phyloP scores from a whole-genome alignment of 2,888 invertebrate species.

The Axea sp. region DNA sequence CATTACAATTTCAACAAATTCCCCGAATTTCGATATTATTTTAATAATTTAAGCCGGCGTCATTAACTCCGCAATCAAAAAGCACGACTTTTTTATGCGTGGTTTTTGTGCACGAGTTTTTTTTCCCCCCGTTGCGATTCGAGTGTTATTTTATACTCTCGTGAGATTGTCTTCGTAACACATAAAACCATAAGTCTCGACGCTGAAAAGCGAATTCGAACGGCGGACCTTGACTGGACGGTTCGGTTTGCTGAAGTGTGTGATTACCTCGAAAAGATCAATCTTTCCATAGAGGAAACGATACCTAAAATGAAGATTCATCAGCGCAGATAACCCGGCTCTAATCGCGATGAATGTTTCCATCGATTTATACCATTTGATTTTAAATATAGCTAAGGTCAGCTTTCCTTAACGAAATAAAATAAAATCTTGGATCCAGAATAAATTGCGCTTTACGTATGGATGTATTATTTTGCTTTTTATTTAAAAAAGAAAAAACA shows the following conservation, averaged over 20 bases:
- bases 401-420: slow-evolving; percentile 23
- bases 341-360: slow-evolving; percentile 53
- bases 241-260: slow-evolving; percentile 56
- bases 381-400: slow-evolving; percentile 49
- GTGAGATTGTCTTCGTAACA: slow-evolving; percentile 47
- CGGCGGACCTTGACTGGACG: slow-evolving; percentile 58
- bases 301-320: slow-evolving; percentile 59
- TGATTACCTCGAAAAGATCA: slow-evolving; percentile 60
- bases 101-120: slow-evolving; percentile 26
- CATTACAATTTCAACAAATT: slow-evolving; percentile 6
- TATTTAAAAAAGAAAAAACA: too few species aligned
- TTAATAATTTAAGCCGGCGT: slow-evolving; percentile 20
- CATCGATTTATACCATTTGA: slow-evolving; percentile 44
- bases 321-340: slow-evolving; percentile 52
- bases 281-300: slow-evolving; percentile 55
- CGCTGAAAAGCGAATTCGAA: slow-evolving; percentile 50
- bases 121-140: slow-evolving; percentile 16
- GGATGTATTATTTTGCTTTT: too few species aligned
- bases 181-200: slow-evolving; percentile 49
- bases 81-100: slow-evolving; percentile 8
- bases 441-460: slow-evolving; percentile 26
- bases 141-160: slow-evolving; percentile 49
- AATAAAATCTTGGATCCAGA: slow-evolving; percentile 17
- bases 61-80: slow-evolving; percentile 24
- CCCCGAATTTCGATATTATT: slow-evolving; percentile 22